phyloP scores from a whole-genome alignment of 2,888 invertebrate species.

The Tenthredo livida region DNA sequence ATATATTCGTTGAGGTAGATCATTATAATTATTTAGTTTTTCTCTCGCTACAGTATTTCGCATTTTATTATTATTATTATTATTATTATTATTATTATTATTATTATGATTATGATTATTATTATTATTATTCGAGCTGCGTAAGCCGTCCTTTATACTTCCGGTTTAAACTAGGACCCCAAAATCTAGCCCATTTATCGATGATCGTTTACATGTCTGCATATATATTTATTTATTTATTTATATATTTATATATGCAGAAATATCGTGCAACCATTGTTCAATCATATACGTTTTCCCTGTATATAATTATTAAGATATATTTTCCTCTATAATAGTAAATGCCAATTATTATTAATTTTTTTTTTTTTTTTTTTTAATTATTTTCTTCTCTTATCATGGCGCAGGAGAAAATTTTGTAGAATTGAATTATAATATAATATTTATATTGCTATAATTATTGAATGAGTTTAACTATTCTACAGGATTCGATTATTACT shows the following conservation, averaged over 20 bases:
- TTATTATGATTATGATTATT: background rate
- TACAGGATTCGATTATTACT: background rate
- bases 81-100: background rate
- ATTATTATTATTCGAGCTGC: background rate
- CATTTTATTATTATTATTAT: conserved; percentile 9
- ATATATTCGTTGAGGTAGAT: conserved; percentile 18
- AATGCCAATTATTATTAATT: background rate
- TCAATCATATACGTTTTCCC: background rate
- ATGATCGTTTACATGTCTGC: background rate
- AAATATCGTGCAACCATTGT: background rate
- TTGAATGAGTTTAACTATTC: background rate
- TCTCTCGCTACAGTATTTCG: conserved; percentile 29
- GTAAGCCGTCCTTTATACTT: background rate
- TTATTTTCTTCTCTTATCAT: background rate
- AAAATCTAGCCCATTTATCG: background rate
- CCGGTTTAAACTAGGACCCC: background rate
- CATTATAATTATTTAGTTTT: background rate
- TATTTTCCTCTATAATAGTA: background rate
- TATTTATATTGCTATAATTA: conserved; percentile 7
- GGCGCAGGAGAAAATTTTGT: background rate
- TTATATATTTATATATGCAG: background rate
- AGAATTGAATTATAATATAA: conserved; percentile 23
- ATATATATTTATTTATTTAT: background rate
- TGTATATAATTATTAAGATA: conserved; percentile 41
- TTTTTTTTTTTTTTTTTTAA: background rate